Evolutionary conservation across 2,888 invertebrate genomes (phyloP).

Genomic region (Chalcosyrphus nemorum): DNA sequence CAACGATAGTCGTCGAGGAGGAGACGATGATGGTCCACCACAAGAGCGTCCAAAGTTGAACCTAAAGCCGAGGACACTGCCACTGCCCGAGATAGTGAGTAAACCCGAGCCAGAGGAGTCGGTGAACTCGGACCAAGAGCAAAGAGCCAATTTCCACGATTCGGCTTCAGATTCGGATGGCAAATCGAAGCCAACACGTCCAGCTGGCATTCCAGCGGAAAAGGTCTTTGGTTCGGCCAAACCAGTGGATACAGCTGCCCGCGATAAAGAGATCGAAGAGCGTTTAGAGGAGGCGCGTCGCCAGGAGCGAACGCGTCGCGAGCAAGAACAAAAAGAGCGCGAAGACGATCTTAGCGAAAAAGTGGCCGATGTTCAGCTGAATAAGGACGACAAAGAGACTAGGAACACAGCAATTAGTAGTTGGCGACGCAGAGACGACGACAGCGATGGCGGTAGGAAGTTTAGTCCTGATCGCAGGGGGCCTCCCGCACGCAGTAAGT

Average conservation of each 20-base stretch:
- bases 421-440: constrained; percentile 78
- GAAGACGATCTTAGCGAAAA: constrained; percentile 75
- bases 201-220: constrained; percentile 85
- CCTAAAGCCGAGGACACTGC: constrained; percentile 91
- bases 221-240: constrained; percentile 97
- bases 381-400: constrained; percentile 79
- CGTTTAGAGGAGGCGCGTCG: constrained; percentile 86
- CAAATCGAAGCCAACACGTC: constrained; percentile 76
- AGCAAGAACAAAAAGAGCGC: constrained; percentile 74
- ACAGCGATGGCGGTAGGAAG: constrained; percentile 75
- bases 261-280: constrained; percentile 95
- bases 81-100: constrained; percentile 84
- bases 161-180: constrained; percentile 60
- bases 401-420: constrained; percentile 76
- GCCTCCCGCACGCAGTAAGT: constrained; percentile 67
- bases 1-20: constrained; percentile 76
- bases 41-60: constrained; percentile 88
- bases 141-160: constrained; percentile 38
- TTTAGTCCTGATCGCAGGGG: constrained; percentile 76
- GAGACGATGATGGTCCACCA: constrained; percentile 74
- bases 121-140: constrained; percentile 76
- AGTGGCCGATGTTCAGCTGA: constrained; percentile 76
- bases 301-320: constrained; percentile 76
- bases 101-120: constrained; percentile 77
- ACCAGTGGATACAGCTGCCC: constrained; percentile 96